phyloP scores from a whole-genome alignment of 2,113 vertebrate genomes.

The Coryphaenoides rupestris region DNA sequence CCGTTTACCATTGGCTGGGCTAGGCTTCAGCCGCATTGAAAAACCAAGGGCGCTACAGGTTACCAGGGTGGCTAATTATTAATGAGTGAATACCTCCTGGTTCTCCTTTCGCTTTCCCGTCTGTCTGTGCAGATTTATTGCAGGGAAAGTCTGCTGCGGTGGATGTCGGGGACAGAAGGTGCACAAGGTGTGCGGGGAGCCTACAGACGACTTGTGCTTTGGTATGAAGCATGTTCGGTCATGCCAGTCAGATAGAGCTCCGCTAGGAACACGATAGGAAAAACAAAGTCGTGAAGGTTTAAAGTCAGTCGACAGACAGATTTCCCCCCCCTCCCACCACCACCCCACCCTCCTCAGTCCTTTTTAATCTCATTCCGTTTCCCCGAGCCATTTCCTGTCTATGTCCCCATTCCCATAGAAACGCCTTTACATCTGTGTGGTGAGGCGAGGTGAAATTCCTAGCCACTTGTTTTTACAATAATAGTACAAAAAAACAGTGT shows the following conservation, averaged over 20 bases:
- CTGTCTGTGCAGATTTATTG: neutral
- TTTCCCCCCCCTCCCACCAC: too few relatives aligned
- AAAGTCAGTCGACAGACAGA: too few relatives aligned
- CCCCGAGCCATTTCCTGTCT: neutral
- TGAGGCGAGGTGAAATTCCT: conserved; percentile 47
- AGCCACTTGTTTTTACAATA: conserved; percentile 59
- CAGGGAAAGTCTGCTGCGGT: too few relatives aligned
- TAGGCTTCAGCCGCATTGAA: conserved; percentile 30
- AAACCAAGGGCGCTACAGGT: conserved; percentile 28
- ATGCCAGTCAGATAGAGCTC: too few relatives aligned
- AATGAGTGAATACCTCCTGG: conserved; percentile 40
- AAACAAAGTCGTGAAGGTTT: too few relatives aligned
- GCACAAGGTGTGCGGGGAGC: too few relatives aligned
- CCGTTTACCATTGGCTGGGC: conserved; percentile 8
- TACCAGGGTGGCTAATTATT: conserved; percentile 45
- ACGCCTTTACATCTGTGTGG: conserved; percentile 43
- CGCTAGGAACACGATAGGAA: too few relatives aligned
- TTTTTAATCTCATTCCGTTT: neutral
- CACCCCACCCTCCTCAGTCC: too few relatives aligned
- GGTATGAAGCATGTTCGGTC: too few relatives aligned
- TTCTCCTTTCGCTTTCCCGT: neutral
- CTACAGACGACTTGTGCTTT: too few relatives aligned
- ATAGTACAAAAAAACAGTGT: conserved; percentile 45
- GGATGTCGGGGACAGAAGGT: too few relatives aligned
- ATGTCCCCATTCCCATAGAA: conserved; percentile 35